Evolutionary conservation across 2,888 invertebrate genomes (phyloP), one percentile per base, ranked within the genome.

Genomic region (Tubiluchus corallicola): DNA sequence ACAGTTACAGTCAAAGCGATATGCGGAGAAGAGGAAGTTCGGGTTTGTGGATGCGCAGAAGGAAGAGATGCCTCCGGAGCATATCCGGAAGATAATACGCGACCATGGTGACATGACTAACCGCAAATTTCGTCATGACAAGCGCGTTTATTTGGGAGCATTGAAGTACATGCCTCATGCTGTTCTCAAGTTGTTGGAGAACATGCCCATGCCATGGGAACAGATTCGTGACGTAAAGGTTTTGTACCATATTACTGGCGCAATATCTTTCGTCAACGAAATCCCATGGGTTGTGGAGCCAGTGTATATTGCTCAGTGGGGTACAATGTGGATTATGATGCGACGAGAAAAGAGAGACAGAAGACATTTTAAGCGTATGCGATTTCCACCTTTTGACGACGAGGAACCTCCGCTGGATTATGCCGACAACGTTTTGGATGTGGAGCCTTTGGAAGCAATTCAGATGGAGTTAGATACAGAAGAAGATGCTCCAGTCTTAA

Each of bases 291-390:
- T 96, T 2, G 83, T 98, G 54, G 98, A 99, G 60, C 98, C 98
- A 0, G 82, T 96, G 3, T 99, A 96, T 62, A 92, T 99, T 52
- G 96, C 96, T 1, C 98, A 99, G 61, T 99, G 98, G 98, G 96
- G 94, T 38, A 90, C 96, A 1, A 98, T 99, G 96, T 99, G 98
- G 98, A 96, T 99, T 54, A 98, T 98, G 94, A 96, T 99, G 96
- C 73, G 98, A 53, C 74, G 98, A 54, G 96, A 99, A 62, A 98
- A 99, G 65, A 73, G 98, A 50, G 98, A 98, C 70, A 80, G 98
- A 62, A 75, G 96, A 20, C 98, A 98, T 64, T 98, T 98, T 64
- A 98, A 98, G 66, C 72, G 98, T 54, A 99, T 99, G 98, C 73
- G 98, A 53, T 99, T 99, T 64, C 98, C 98, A 13, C 98, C 98